Percentiles rank a stretch among this genome's conserved stretches.
phyloP scores from a whole-genome alignment of 2,888 invertebrate species.

The Spicauda simplicius region DNA sequence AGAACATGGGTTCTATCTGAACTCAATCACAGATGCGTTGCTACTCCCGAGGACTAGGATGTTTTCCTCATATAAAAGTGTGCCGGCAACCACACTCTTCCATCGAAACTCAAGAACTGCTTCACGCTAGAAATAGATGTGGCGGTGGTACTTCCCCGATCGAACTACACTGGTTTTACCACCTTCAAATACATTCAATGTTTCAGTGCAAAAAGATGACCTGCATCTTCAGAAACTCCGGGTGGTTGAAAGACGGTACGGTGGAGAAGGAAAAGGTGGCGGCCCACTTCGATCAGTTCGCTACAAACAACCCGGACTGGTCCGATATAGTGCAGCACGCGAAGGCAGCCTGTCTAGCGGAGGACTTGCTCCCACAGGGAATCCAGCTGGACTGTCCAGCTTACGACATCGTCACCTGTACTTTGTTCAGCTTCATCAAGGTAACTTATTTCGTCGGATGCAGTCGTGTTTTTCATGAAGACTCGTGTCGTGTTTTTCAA shows the following conservation, averaged over 20 bases:
- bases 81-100: too few relatives aligned
- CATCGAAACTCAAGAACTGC: too few relatives aligned
- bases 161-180: too few relatives aligned
- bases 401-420: conserved; percentile 62
- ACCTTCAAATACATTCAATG: too few relatives aligned
- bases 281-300: conserved; percentile 55
- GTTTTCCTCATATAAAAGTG: too few relatives aligned
- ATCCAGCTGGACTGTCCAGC: conserved; percentile 60
- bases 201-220: conserved; percentile 64
- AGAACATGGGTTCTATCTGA: too few relatives aligned
- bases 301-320: conserved; percentile 60
- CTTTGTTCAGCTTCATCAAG: conserved; percentile 56
- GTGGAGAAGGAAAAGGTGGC: conserved; percentile 56
- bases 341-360: conserved; percentile 55
- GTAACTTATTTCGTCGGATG: conserved; percentile 46
- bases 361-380: conserved; percentile 58
- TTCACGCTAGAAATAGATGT: too few relatives aligned
- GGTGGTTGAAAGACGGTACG: conserved; percentile 55
- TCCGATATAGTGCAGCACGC: conserved; percentile 52
- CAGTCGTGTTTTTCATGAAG: too few relatives aligned
- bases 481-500: too few relatives aligned
- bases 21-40: too few relatives aligned
- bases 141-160: too few relatives aligned
- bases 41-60: too few relatives aligned
- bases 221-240: conserved; percentile 59